A percentile compares a stretch with the other conserved stretches of the same genome.
These are phyloP conservation scores for Eriosoma lanigerum DNA, from an alignment of 1,140 invertebrate genomes.

Conservation along the genomic window DNA sequence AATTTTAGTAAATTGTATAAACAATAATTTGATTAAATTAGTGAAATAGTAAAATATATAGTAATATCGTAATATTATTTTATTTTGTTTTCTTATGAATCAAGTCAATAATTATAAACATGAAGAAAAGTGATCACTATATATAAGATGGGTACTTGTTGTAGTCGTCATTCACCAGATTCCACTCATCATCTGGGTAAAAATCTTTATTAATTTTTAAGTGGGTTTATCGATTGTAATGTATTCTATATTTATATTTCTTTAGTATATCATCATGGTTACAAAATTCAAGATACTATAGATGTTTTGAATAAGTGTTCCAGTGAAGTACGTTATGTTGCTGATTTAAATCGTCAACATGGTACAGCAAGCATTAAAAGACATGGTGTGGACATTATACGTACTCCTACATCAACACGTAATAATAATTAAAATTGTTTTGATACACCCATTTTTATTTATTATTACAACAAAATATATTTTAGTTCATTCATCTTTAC, in stretches of 20 bases:
- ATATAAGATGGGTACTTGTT: slow-evolving; percentile 57
- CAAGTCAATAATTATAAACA: neutral
- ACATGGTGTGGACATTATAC: slow-evolving; percentile 69
- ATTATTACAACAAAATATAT: slow-evolving; percentile 42
- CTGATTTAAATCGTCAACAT: slow-evolving; percentile 71
- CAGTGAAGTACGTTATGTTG: slow-evolving; percentile 71
- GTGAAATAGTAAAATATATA: no score
- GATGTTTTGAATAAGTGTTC: slow-evolving; percentile 52
- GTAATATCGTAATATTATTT: neutral
- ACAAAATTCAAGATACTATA: slow-evolving; percentile 55
- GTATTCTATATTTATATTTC: neutral
- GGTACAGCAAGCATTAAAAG: slow-evolving; percentile 62
- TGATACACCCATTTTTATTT: slow-evolving; percentile 47
- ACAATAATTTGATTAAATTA: neutral
- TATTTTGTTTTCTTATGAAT: neutral
- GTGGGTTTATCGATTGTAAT: neutral
- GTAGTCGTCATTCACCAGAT: slow-evolving; percentile 56
- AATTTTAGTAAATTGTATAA: neutral
- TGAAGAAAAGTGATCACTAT: neutral
- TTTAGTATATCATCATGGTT: slow-evolving; percentile 54
- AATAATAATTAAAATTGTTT: slow-evolving; percentile 52
- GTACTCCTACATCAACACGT: slow-evolving; percentile 70
- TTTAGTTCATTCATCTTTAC: slow-evolving; percentile 53
- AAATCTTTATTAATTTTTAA: slow-evolving; percentile 23
- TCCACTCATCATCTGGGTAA: slow-evolving; percentile 55